Evolutionary conservation across 2,113 vertebrate species (phyloP).

Genomic region (Lagenorhynchus albirostris): DNA sequence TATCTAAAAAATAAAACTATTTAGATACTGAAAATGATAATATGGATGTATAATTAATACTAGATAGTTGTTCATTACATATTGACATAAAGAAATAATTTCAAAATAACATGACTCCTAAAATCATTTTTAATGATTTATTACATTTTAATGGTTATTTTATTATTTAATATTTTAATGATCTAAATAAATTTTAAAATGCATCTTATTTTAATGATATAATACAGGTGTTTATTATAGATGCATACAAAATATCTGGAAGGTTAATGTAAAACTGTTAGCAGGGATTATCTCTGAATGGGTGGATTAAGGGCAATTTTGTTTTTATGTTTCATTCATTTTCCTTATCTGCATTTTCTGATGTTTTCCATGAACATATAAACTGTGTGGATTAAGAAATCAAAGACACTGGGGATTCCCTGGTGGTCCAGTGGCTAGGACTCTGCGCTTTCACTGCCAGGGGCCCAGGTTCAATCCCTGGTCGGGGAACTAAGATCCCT

Average conservation of each 20-base stretch:
- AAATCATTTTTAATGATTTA: neutral
- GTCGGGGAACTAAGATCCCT: no score
- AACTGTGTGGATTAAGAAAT: neutral
- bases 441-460: no score
- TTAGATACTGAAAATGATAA: neutral
- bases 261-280: neutral
- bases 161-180: neutral
- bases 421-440: no score
- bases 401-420: neutral
- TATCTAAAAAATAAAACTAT: neutral
- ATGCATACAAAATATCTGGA: neutral
- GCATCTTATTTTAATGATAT: neutral
- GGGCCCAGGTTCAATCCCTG: no score
- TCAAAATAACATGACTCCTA: neutral
- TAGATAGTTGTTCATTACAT: neutral
- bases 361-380: neutral
- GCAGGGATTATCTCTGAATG: neutral
- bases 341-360: neutral
- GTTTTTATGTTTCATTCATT: conserved; percentile 16
- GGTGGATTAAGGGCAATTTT: neutral
- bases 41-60: neutral
- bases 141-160: neutral
- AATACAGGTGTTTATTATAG: neutral
- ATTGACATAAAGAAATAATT: neutral
- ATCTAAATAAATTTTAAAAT: neutral